Percentiles rank a stretch among this genome's conserved stretches.
These are phyloP conservation scores for Anastatus disparis DNA, from an alignment of 1,140 invertebrate species.

Conservation along the genomic window DNA sequence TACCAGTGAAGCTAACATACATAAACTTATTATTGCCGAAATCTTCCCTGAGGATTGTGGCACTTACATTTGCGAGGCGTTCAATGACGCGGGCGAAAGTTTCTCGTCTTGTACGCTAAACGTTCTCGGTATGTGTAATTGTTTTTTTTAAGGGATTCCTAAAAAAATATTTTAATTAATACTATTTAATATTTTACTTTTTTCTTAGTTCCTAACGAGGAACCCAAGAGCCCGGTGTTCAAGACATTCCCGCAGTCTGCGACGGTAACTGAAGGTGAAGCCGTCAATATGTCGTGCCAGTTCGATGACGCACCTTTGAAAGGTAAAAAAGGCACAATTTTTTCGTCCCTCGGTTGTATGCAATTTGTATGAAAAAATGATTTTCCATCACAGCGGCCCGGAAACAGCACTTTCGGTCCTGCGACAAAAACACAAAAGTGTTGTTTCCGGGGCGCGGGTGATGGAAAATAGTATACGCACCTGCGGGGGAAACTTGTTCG, in stretches of 20 bases:
- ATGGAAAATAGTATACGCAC: too few relatives aligned
- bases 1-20: slow-evolving; percentile 88
- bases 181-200: too few relatives aligned
- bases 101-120: slow-evolving; percentile 90
- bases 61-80: slow-evolving; percentile 95
- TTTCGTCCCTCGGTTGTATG: too few relatives aligned
- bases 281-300: slow-evolving; percentile 82
- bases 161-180: background rate
- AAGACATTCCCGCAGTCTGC: slow-evolving; percentile 89
- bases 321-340: too few relatives aligned
- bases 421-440: too few relatives aligned
- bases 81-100: slow-evolving; percentile 93
- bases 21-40: slow-evolving; percentile 90
- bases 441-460: too few relatives aligned
- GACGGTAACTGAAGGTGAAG: slow-evolving; percentile 84
- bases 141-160: background rate
- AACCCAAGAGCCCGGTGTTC: slow-evolving; percentile 84
- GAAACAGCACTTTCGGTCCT: too few relatives aligned
- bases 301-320: slow-evolving; percentile 76
- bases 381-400: too few relatives aligned
- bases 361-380: too few relatives aligned
- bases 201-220: slow-evolving; percentile 87
- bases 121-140: slow-evolving; percentile 71
- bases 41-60: slow-evolving; percentile 95
- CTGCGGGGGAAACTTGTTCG: too few relatives aligned